phyloP scores from a whole-genome alignment of 2,113 vertebrate species.

The Poeciliopsis prolifica region DNA sequence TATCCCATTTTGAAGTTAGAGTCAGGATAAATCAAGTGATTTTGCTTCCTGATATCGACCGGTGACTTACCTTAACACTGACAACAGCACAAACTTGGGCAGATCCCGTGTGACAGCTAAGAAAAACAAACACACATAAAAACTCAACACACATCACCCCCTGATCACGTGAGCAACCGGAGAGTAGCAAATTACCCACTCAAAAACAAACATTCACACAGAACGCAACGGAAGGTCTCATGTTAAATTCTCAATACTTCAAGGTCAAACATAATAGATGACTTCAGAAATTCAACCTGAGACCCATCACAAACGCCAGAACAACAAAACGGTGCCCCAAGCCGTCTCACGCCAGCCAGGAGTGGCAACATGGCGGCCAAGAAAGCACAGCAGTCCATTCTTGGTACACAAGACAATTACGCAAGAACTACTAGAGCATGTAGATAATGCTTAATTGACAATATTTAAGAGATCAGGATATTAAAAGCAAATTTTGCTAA shows the following conservation, averaged over 20 bases:
- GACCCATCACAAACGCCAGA: no score
- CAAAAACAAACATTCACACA: slow-evolving; percentile 13
- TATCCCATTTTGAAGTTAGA: slow-evolving; percentile 11
- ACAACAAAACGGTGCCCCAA: no score
- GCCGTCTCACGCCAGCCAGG: no score
- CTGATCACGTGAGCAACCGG: not conserved
- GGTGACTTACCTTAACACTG: slow-evolving; percentile 63
- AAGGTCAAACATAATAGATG: not conserved
- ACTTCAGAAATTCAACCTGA: not conserved
- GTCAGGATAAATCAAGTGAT: slow-evolving; percentile 8
- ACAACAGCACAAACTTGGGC: slow-evolving; percentile 66
- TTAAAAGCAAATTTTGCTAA: no score
- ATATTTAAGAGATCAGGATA: no score
- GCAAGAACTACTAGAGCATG: no score
- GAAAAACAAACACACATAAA: slow-evolving; percentile 17
- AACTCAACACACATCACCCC: slow-evolving; percentile 4
- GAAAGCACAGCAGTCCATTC: no score
- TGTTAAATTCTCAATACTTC: not conserved
- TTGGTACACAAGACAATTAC: no score
- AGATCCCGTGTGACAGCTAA: slow-evolving; percentile 66
- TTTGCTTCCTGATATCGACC: slow-evolving; percentile 56
- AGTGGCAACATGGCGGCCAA: no score
- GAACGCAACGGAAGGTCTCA: not conserved
- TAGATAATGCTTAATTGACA: no score
- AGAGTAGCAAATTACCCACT: slow-evolving; percentile 18